These are phyloP conservation scores for Carcina quercana DNA, from an alignment of 2,888 invertebrate species.

Conservation along the genomic window DNA sequence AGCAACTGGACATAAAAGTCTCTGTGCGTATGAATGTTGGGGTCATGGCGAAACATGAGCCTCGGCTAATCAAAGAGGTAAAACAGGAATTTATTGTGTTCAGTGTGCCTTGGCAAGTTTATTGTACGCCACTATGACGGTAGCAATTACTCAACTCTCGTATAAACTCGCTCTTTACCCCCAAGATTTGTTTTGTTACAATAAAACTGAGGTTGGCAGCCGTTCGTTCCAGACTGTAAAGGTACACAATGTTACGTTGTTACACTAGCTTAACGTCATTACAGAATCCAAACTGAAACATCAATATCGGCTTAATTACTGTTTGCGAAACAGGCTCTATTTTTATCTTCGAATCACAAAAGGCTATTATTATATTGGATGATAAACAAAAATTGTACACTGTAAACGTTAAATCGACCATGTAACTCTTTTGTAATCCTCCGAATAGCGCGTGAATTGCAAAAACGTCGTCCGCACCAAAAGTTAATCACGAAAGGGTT, in stretches of 20 bases:
- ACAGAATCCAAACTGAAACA: conserved; percentile 14
- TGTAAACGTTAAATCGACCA: conserved; percentile 8
- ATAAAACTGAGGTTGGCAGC: conserved; percentile 11
- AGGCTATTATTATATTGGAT: background rate
- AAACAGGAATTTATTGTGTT: conserved; percentile 68
- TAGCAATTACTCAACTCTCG: conserved; percentile 63
- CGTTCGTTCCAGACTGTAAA: conserved; percentile 20
- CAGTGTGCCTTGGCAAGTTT: conserved; percentile 61
- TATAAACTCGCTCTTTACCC: conserved; percentile 35
- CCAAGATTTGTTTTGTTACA: conserved; percentile 18
- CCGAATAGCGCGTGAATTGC: conserved; percentile 19
- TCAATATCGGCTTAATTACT: conserved; percentile 1
- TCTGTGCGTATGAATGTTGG: conserved; percentile 35
- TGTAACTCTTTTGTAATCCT: conserved; percentile 11
- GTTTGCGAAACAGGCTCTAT: background rate
- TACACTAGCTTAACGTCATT: too few relatives aligned
- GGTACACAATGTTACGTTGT: conserved; percentile 23
- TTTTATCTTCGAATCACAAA: conserved; percentile 1
- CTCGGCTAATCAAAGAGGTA: conserved; percentile 65
- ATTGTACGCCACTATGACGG: conserved; percentile 63
- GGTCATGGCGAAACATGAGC: conserved; percentile 60
- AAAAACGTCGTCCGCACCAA: conserved; percentile 20
- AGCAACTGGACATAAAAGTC: conserved; percentile 31
- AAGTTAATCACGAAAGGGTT: conserved; percentile 26
- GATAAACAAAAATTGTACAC: conserved; percentile 5